Evolutionary conservation across 2,113 vertebrate genomes (phyloP), one percentile per base, ranked within the genome.

Genomic region (Cyanistes caeruleus): DNA sequence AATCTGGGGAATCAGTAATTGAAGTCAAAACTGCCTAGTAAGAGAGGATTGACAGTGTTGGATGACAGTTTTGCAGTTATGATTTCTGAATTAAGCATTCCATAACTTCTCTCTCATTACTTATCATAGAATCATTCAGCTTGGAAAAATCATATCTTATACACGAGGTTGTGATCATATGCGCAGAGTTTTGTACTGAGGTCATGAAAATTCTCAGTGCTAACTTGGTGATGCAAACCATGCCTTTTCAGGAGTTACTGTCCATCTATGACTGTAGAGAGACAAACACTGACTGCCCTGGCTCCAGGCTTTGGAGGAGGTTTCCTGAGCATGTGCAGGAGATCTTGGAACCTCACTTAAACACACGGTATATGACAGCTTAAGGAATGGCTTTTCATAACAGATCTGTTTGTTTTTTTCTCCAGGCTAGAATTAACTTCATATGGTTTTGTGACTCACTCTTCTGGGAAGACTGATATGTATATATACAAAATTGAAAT

Each of bases 241-340:
- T 97, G 10, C 4, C 33, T 96, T 95, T 97, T 30, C 90, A 99
- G 99, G 99, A 99, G 85, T 98, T 99, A 46, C 62, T 99, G 84
- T 98, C 99, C 41, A 98, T 99, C 91, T 99, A 99, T 96, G 98
- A 98, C 93, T 99, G 99, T 93, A 98, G 97, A 63, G 99, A 99
- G 86, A 99, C 99, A 80, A 98, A 98, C 52, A 97, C 43, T 2
- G 98, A 99, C 91, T 98, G 98, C 11, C 88, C 98, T 2, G 99
- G 99, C 31, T 98, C 98, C 27, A 98, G 98, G 15, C 97, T 99
- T 60, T 99, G 99, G 99, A 99, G 98, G 79, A 98, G 98, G 81
- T 99, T 99, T 97, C 99, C 99, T 37, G 99, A 99, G 73, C 99
- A 99, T 5, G 98, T 99, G 93, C 99, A 99, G 81, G 99, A 99